Base-by-base conservation (phyloP, 1,140 invertebrate genomes). In the Teleogryllus occipitalis region DNA sequence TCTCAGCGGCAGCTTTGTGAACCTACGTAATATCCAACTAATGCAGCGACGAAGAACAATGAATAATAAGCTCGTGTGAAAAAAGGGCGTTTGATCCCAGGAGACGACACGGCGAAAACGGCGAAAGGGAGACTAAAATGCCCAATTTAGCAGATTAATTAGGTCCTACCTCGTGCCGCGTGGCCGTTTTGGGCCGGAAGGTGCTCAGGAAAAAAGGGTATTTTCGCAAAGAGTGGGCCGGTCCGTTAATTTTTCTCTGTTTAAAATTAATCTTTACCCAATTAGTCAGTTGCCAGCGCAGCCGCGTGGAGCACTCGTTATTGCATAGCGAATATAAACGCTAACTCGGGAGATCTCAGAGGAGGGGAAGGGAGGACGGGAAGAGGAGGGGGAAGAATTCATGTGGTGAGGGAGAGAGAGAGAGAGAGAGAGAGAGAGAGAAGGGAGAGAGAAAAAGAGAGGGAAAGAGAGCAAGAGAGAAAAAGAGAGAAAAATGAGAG, bases 241-340 rank as follows among this genome's bases (percentile, higher is more conserved):
- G 54, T 18, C 54, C 54, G 18, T 10, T 18, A 14, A 65, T 65
- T 65, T 65, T 65, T 65, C 54, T 14, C 54, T 65, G 54, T 65
- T 65, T 65, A 65, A 65, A 65, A 65, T 65, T 65, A 65, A 65
- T 65, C 54, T 65, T 65, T 65, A 65, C 54, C 54, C 54, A 65
- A 65, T 65, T 65, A 65, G 10, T 65, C 54, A 65, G 54, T 65
- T 65, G 10, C 54, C 18, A 18, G 0, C 18, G 10, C 18, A 7
- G 18, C 54, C 54, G 54, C 54, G 10, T 14, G 54, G 18, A 7
- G 2, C 54, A 7, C 54, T 65, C 54, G 18, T 65, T 65, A 65
- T 18, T 14, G 27, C 27, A 65, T 7, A 1, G 18, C 0, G 54
- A 65, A 18, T 65, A 65, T 65, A 65, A 65, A 65, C 27, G 27